Conservation (phyloP, 2,797 vertebrate genomes). For the Malurus leucopterus region DNA sequence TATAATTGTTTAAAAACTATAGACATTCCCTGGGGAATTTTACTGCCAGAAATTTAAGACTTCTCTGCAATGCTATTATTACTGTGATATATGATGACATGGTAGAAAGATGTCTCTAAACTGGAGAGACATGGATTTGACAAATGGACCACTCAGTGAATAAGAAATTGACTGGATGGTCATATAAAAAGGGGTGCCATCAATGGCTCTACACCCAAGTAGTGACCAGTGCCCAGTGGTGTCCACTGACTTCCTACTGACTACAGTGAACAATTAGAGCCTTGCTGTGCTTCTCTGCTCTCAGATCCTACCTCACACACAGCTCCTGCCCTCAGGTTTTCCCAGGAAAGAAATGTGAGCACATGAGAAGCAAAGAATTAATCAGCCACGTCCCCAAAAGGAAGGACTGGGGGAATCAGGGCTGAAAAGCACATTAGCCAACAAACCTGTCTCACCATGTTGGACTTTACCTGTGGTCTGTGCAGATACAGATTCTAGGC, state of each 20-base stretch:
- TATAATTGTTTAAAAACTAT: neutral
- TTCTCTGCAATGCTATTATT: neutral
- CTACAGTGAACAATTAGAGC: neutral
- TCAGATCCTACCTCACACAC: neutral
- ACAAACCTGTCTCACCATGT: neutral
- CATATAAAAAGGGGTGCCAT: neutral
- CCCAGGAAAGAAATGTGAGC: neutral
- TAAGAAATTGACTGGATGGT: neutral
- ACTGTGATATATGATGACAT: neutral
- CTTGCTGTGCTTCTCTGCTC: neutral
- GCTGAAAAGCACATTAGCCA: neutral
- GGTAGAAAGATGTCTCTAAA: neutral
- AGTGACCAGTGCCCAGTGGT: neutral
- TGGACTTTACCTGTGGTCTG: neutral
- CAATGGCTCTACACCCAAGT: neutral
- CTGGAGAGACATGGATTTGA: neutral
- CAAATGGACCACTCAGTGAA: neutral
- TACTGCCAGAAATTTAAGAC: neutral
- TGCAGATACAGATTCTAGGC: neutral
- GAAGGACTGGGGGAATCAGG: fast-evolving
- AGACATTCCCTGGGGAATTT: neutral
- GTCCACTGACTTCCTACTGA: neutral
- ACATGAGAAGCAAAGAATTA: neutral
- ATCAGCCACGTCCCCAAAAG: neutral
- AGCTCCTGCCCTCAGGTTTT: neutral